Evolutionary conservation across 2,797 vertebrate species (phyloP).

Genomic region (Neostethus bicornis): DNA sequence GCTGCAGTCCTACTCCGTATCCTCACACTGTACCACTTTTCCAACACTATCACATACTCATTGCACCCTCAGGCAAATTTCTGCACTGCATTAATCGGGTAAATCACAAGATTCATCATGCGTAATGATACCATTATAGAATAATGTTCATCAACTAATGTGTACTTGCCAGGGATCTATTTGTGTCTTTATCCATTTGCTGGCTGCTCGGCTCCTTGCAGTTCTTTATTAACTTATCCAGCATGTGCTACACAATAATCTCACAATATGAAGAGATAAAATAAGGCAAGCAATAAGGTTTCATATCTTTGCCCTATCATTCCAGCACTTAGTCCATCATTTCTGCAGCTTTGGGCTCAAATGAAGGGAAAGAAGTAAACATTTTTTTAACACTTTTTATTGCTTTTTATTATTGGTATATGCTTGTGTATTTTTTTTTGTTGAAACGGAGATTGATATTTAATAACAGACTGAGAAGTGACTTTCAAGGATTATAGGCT

Average conservation of each 20-base stretch:
- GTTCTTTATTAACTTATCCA: constrained; percentile 58
- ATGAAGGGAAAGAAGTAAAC: constrained; percentile 67
- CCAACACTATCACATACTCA: constrained; percentile 27
- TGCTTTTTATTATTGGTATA: constrained; percentile 72
- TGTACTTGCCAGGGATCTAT: constrained; percentile 63
- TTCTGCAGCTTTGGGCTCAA: constrained; percentile 64
- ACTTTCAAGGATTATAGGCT: constrained; percentile 46
- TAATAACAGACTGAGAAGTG: constrained; percentile 59
- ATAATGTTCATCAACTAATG: constrained; percentile 74
- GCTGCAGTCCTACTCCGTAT: constrained; percentile 18
- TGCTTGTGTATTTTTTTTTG: constrained; percentile 40
- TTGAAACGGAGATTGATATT: constrained; percentile 63
- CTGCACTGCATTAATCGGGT: constrained; percentile 62
- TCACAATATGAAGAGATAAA: constrained; percentile 64
- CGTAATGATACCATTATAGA: constrained; percentile 71
- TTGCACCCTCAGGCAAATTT: constrained; percentile 40
- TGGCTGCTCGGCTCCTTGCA: constrained; percentile 48
- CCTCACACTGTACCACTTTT: constrained; percentile 31
- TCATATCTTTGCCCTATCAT: constrained; percentile 56
- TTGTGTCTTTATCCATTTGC: constrained; percentile 59
- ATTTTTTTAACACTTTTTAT: constrained; percentile 57
- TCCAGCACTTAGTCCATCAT: constrained; percentile 46
- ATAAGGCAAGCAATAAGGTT: constrained; percentile 67
- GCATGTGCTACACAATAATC: constrained; percentile 52
- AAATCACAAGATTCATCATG: constrained; percentile 69